phyloP scores from a whole-genome alignment of 2,797 vertebrate genomes.

The Protosalanx chinensis region DNA sequence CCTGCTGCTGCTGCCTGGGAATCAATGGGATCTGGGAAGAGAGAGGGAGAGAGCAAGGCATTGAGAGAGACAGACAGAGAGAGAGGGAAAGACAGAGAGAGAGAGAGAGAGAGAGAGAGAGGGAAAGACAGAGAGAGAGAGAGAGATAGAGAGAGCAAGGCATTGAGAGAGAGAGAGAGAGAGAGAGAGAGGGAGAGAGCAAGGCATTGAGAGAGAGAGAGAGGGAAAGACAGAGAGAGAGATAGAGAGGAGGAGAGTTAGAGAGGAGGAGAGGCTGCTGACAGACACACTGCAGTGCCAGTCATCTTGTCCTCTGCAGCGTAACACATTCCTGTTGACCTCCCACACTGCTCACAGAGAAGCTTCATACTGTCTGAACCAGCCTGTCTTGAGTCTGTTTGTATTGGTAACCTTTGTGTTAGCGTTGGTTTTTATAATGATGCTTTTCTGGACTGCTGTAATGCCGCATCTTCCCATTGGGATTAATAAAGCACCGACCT shows the following conservation, averaged over 20 bases:
- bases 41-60: conserved; percentile 20
- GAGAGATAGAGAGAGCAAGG: conserved; percentile 15
- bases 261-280: background rate
- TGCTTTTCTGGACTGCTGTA: no score
- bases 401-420: no score
- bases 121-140: conserved; percentile 13
- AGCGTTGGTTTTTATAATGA: no score
- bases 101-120: conserved; percentile 18
- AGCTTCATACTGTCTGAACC: background rate
- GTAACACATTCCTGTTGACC: background rate
- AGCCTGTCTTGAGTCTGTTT: no score
- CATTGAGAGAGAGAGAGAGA: no score
- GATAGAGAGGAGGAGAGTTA: background rate
- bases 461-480: no score
- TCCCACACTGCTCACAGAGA: background rate
- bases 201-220: background rate
- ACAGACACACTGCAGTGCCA: conserved; percentile 1
- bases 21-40: conserved; percentile 13
- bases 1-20: conserved; percentile 27
- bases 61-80: conserved; percentile 7
- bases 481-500: no score
- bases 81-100: conserved; percentile 8
- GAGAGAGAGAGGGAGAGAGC: conserved; percentile 14
- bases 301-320: background rate
- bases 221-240: background rate